Evolutionary conservation across 2,888 invertebrate genomes (phyloP).

Genomic region (Cataglyphis altisquamis): DNA sequence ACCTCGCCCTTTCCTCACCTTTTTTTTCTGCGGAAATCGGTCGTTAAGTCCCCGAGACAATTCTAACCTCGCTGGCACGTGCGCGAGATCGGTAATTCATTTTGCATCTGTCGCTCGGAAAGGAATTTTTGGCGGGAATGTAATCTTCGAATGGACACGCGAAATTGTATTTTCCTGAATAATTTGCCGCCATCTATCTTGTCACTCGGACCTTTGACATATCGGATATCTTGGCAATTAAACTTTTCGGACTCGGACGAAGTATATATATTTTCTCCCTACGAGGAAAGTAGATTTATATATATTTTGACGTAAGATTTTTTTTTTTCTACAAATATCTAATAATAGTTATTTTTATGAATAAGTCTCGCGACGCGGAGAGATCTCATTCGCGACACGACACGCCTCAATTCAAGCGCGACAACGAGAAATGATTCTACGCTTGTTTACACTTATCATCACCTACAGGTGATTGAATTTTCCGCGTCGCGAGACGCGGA

Average conservation of each 20-base stretch:
- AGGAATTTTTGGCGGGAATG: not conserved
- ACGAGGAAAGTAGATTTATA: no score
- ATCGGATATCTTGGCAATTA: not conserved
- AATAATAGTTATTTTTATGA: not conserved
- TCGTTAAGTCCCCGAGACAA: constrained; percentile 40
- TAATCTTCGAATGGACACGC: not conserved
- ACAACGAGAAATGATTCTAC: not conserved
- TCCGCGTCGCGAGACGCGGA: not conserved
- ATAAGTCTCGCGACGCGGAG: not conserved
- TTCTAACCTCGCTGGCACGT: constrained; percentile 41
- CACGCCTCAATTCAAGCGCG: not conserved
- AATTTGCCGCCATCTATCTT: not conserved
- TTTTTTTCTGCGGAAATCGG: constrained; percentile 19
- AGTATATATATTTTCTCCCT: not conserved
- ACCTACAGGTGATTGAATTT: not conserved
- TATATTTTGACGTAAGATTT: not conserved
- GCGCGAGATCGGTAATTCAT: constrained; percentile 49
- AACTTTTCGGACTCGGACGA: not conserved
- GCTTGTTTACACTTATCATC: not conserved
- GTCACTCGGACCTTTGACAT: constrained; percentile 15
- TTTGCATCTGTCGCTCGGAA: constrained; percentile 5
- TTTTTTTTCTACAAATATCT: not conserved
- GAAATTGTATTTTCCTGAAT: not conserved
- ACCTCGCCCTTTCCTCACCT: not conserved
- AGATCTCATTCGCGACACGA: not conserved